phyloP scores from a whole-genome alignment of 2,113 vertebrate genomes.

The Microtus oregoni region DNA sequence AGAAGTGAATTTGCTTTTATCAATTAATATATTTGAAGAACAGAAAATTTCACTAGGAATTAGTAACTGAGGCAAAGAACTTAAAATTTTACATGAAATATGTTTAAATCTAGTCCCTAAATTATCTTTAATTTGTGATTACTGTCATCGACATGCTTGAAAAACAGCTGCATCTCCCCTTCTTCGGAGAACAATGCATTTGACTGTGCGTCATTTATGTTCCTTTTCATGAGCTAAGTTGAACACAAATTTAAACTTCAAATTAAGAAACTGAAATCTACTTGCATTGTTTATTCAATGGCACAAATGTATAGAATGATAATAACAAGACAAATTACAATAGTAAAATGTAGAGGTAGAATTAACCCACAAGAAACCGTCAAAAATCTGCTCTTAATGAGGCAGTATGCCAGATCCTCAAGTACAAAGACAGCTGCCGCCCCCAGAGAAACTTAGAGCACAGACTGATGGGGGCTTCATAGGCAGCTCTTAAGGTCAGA shows the following conservation, averaged over 20 bases:
- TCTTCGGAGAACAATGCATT: neutral
- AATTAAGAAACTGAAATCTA: slow-evolving; percentile 33
- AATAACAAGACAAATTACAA: slow-evolving; percentile 23
- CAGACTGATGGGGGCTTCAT: neutral
- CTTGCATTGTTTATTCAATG: neutral
- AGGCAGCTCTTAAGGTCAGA: neutral
- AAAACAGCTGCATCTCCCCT: neutral
- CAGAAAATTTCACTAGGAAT: slow-evolving; percentile 8
- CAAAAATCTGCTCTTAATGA: slow-evolving; percentile 18
- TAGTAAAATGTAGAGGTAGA: slow-evolving; percentile 7
- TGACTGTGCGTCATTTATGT: neutral
- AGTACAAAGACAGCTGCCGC: neutral
- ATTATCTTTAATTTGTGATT: slow-evolving; percentile 41
- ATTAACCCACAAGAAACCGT: slow-evolving; percentile 16
- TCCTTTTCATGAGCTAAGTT: neutral
- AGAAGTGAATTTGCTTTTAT: slow-evolving; percentile 34
- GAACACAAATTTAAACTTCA: slow-evolving; percentile 25
- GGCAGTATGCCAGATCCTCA: neutral
- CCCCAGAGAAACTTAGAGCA: neutral
- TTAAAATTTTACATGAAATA: slow-evolving; percentile 19
- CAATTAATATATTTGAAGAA: neutral
- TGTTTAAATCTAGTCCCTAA: slow-evolving; percentile 44
- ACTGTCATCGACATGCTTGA: neutral
- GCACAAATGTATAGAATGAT: slow-evolving; percentile 26
- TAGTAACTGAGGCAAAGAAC: slow-evolving; percentile 9